These are phyloP conservation scores for Argya squamiceps DNA, from an alignment of 2,797 vertebrate species.

Conservation along the genomic window DNA sequence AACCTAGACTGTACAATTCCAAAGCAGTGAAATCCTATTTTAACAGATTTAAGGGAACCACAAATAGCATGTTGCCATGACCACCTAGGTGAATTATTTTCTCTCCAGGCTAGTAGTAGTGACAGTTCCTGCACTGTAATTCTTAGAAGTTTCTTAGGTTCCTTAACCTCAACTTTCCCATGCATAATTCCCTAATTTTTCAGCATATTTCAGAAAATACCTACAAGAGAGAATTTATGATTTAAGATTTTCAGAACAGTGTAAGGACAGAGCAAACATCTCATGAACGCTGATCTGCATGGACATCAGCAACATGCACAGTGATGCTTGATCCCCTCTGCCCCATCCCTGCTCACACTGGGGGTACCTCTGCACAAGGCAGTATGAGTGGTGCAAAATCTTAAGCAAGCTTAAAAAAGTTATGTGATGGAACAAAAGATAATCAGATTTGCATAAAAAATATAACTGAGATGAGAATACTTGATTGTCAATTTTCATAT, in stretches of 20 bases:
- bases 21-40: not conserved
- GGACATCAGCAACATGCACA: not conserved
- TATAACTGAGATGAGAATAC: not conserved
- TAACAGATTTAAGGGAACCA: not conserved
- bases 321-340: not conserved
- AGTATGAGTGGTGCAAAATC: not conserved
- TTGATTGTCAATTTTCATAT: not conserved
- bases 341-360: not conserved
- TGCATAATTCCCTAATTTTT: not conserved
- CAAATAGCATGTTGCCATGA: not conserved
- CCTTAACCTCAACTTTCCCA: not conserved
- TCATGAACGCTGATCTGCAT: not conserved
- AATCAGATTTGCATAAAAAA: not conserved
- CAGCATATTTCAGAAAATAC: not conserved
- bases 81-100: not conserved
- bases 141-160: not conserved
- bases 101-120: not conserved
- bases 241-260: not conserved
- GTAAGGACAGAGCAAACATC: fast-evolving
- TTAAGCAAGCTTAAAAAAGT: fast-evolving
- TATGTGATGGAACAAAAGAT: fast-evolving
- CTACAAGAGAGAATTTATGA: not conserved
- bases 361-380: not conserved
- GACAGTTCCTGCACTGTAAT: not conserved
- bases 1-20: not conserved